These are phyloP conservation scores for Coregonus sp. DNA, from an alignment of 2,797 vertebrate genomes.

Conservation along the genomic window DNA sequence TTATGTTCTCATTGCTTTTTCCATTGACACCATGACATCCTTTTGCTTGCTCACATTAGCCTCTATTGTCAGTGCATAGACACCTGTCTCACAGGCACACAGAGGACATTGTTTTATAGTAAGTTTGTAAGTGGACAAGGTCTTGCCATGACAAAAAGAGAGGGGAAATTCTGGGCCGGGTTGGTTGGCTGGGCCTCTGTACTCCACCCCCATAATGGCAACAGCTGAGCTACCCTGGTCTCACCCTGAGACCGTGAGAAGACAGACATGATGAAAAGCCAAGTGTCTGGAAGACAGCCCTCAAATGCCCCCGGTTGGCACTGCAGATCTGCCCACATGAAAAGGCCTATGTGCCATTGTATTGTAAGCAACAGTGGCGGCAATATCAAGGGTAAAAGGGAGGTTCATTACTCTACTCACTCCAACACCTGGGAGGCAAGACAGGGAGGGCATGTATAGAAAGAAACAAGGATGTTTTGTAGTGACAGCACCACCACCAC, in stretches of 20 bases:
- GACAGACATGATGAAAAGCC: slow-evolving; percentile 42
- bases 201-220: slow-evolving; percentile 45
- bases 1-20: not conserved
- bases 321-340: slow-evolving; percentile 31
- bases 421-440: slow-evolving; percentile 35
- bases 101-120: slow-evolving; percentile 32
- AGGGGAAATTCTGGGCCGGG: slow-evolving; percentile 5
- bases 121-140: slow-evolving; percentile 7
- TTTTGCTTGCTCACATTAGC: not conserved
- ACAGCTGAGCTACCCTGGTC: slow-evolving; percentile 35
- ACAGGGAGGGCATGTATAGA: slow-evolving; percentile 1
- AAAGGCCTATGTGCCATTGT: slow-evolving; percentile 41
- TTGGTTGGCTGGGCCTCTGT: slow-evolving; percentile 25
- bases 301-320: slow-evolving; percentile 30
- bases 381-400: slow-evolving; percentile 31
- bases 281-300: slow-evolving; percentile 31
- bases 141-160: slow-evolving; percentile 31
- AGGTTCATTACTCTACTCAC: slow-evolving; percentile 15
- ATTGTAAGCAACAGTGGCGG: slow-evolving; percentile 7
- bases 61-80: slow-evolving; percentile 18
- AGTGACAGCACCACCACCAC: not conserved
- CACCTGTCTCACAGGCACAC: slow-evolving; percentile 43
- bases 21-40: not conserved
- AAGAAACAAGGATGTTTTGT: slow-evolving; percentile 34
- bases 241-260: slow-evolving; percentile 38